Percentiles rank a stretch among this genome's conserved stretches.
These are phyloP conservation scores for Morone saxatilis DNA, from an alignment of 2,113 vertebrate species.

Conservation along the genomic window DNA sequence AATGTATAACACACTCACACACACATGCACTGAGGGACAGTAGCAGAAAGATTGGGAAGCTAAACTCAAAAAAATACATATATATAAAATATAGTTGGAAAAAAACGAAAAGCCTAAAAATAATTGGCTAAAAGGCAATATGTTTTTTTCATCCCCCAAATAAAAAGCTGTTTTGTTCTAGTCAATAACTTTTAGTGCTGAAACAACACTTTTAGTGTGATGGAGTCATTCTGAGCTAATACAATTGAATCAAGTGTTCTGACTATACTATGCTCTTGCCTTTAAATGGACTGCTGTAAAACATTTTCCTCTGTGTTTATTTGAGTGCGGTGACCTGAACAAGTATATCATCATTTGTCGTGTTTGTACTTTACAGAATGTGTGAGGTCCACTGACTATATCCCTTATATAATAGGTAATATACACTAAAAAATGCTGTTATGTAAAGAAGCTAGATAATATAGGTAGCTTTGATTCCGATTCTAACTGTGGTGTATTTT, in stretches of 20 bases:
- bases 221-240: conserved; percentile 34
- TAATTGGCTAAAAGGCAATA: not conserved
- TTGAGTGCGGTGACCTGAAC: not conserved
- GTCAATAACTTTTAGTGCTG: conserved; percentile 42
- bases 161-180: conserved; percentile 21
- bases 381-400: not conserved
- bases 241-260: conserved; percentile 7
- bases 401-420: not conserved
- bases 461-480: not conserved
- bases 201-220: conserved; percentile 42
- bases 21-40: not conserved
- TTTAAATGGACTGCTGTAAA: conserved; percentile 21
- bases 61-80: not conserved
- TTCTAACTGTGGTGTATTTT: not conserved
- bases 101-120: conserved; percentile 1
- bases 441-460: not conserved
- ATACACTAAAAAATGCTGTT: conserved; percentile 3
- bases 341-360: not conserved
- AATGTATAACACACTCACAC: not conserved
- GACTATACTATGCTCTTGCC: not conserved
- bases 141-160: not conserved
- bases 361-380: not conserved
- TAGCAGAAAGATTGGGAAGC: not conserved
- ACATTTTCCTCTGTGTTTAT: not conserved
- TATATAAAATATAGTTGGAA: not conserved